Conservation (phyloP, 2,797 vertebrate genomes). For the Sitta carolinensis region DNA sequence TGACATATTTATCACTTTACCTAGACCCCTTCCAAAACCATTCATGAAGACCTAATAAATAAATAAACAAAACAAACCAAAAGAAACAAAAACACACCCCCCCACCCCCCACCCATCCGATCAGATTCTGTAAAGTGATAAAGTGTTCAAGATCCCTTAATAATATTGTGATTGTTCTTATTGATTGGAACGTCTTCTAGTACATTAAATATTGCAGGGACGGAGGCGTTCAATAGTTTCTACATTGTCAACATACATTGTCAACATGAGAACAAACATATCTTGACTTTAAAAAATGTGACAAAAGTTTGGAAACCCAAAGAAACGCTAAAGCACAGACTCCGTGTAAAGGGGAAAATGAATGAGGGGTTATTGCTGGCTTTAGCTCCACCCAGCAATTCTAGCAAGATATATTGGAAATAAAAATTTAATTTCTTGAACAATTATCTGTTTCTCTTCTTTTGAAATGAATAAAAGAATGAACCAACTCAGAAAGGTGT, state of each 20-base stretch:
- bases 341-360: rapidly evolving
- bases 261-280: background rate
- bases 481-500: background rate
- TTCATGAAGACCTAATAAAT: background rate
- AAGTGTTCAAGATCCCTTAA: background rate
- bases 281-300: background rate
- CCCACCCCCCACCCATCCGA: too few species aligned
- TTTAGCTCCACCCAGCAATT: background rate
- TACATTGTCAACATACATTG: background rate
- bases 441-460: background rate
- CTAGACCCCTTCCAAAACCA: background rate
- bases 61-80: background rate
- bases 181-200: background rate
- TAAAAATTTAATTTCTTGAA: background rate
- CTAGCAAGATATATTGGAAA: background rate
- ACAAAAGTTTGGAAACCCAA: background rate
- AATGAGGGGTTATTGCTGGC: background rate
- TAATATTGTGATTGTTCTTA: background rate
- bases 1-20: background rate
- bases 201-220: rapidly evolving
- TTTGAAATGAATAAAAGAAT: background rate
- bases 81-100: background rate
- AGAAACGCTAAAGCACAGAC: background rate
- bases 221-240: background rate
- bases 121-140: background rate